phyloP scores from a whole-genome alignment of 2,888 invertebrate genomes.

The Cyaniris semiargus region DNA sequence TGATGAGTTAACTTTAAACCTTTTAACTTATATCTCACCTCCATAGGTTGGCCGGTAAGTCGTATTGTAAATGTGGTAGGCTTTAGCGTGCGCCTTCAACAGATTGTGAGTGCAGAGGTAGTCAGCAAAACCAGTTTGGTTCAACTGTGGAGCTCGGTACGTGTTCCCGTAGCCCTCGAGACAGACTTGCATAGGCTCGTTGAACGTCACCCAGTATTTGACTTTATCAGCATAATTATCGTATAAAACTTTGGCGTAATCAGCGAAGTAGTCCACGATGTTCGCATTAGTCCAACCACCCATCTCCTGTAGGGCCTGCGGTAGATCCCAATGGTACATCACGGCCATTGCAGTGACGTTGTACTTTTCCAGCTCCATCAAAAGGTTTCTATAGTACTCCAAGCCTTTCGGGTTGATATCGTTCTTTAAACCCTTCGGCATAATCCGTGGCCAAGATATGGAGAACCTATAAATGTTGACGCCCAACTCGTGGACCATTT shows the following conservation, averaged over 20 bases:
- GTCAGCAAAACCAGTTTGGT: constrained; percentile 81
- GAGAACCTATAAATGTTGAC: constrained; percentile 86
- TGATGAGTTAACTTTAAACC: no score
- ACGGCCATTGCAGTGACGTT: constrained; percentile 86
- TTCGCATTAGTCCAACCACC: constrained; percentile 86
- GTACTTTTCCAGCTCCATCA: constrained; percentile 84
- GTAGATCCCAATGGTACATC: constrained; percentile 87
- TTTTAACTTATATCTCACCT: constrained; percentile 60
- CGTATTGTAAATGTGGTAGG: constrained; percentile 83
- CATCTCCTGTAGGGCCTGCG: constrained; percentile 82
- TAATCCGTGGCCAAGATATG: constrained; percentile 87
- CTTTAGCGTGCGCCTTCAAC: constrained; percentile 86
- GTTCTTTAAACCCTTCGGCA: constrained; percentile 85
- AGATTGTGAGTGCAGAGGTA: constrained; percentile 87
- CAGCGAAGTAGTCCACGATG: constrained; percentile 82
- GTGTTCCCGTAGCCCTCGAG: constrained; percentile 80
- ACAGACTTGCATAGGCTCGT: constrained; percentile 84
- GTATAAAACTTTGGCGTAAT: constrained; percentile 83
- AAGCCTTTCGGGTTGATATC: constrained; percentile 85
- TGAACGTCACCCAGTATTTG: constrained; percentile 88
- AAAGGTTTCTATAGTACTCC: constrained; percentile 87
- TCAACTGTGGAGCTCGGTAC: constrained; percentile 80
- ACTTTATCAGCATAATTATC: constrained; percentile 83
- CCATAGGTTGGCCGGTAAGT: constrained; percentile 78
- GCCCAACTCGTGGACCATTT: constrained; percentile 82